Percentiles rank a stretch among this genome's conserved stretches.
These are phyloP conservation scores for Cavia porcellus DNA, from an alignment of 2,113 vertebrate species.

Conservation along the genomic window DNA sequence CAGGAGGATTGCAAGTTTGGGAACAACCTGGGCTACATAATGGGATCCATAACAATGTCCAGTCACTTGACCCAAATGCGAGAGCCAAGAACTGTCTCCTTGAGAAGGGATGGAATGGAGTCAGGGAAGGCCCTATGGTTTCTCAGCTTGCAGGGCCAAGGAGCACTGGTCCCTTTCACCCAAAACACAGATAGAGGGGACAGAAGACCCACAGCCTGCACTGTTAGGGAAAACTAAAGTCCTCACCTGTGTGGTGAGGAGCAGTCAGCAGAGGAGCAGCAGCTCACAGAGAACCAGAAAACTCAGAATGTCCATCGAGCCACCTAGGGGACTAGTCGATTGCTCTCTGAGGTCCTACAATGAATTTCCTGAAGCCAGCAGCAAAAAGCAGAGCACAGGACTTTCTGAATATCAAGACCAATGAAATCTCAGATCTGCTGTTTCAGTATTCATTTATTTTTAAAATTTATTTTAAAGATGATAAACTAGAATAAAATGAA, in stretches of 20 bases:
- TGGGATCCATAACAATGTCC: not conserved
- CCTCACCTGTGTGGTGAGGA: not conserved
- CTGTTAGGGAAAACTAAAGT: not conserved
- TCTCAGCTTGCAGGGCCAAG: too few species aligned
- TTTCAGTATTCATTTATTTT: not conserved
- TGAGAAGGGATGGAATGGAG: not conserved
- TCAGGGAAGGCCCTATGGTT: not conserved
- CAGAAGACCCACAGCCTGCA: not conserved
- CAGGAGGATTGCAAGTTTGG: not conserved
- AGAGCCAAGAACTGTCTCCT: not conserved
- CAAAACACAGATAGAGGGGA: not conserved
- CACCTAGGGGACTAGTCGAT: too few species aligned
- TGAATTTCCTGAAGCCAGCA: not conserved
- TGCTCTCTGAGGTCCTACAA: too few species aligned
- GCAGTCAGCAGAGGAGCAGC: not conserved
- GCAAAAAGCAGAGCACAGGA: not conserved
- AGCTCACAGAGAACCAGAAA: not conserved
- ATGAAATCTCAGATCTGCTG: not conserved
- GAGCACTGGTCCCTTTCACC: not conserved
- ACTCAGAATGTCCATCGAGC: rapidly evolving
- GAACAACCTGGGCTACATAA: not conserved
- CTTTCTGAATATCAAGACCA: not conserved
- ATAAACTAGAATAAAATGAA: too few species aligned
- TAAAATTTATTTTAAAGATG: too few species aligned
- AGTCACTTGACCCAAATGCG: not conserved